These are phyloP conservation scores for Drosophila recens DNA, from an alignment of 2,888 invertebrate species.

Conservation along the genomic window DNA sequence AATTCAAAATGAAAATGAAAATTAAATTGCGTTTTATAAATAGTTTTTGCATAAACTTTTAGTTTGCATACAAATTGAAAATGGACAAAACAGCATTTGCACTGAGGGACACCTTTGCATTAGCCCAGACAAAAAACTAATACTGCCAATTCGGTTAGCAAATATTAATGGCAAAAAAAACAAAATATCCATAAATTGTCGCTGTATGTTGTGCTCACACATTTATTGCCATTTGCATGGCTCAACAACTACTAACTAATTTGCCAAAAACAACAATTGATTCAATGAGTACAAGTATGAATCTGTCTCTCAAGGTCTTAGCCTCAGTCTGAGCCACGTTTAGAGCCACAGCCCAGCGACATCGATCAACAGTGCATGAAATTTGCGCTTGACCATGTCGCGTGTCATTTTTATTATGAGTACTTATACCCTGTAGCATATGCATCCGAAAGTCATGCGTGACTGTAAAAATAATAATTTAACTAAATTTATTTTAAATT, in stretches of 20 bases:
- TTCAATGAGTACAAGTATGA: conserved; percentile 51
- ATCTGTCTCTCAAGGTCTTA: conserved; percentile 56
- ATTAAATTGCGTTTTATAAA: conserved; percentile 58
- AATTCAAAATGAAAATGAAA: conserved; percentile 36
- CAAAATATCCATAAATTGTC: conserved; percentile 40
- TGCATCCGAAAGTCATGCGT: background rate
- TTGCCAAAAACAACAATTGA: conserved; percentile 68
- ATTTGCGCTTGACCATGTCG: conserved; percentile 69
- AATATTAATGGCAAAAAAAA: conserved; percentile 45
- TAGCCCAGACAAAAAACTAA: conserved; percentile 34
- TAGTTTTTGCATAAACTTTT: conserved; percentile 55
- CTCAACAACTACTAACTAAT: conserved; percentile 47
- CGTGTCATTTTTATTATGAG: conserved; percentile 48
- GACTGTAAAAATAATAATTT: background rate
- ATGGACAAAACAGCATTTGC: conserved; percentile 41
- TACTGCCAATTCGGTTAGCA: conserved; percentile 52
- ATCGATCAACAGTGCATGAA: conserved; percentile 72
- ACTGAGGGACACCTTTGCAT: conserved; percentile 45
- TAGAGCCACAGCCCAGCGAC: conserved; percentile 50
- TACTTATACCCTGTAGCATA: conserved; percentile 41
- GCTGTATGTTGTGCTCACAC: conserved; percentile 14
- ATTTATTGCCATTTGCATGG: conserved; percentile 50
- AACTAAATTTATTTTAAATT: background rate
- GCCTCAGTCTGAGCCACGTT: conserved; percentile 31
- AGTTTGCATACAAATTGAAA: conserved; percentile 60